Conservation (phyloP, 2,113 vertebrate genomes). For the Clarias gariepinus region DNA sequence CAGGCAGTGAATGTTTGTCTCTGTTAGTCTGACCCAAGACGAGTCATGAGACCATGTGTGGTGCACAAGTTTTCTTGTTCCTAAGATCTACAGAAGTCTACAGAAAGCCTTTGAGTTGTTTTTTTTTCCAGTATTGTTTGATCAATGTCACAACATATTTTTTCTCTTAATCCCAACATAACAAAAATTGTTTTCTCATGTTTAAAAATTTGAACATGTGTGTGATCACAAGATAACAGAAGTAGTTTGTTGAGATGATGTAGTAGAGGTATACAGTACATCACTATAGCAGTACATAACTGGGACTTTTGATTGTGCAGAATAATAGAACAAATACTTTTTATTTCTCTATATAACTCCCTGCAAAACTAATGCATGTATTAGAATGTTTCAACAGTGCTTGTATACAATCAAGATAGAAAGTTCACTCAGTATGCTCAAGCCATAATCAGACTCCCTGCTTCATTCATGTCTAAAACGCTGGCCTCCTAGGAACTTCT, state of each 20-base stretch:
- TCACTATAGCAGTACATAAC: not conserved
- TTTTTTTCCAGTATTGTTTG: not conserved
- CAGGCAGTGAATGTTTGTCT: not conserved
- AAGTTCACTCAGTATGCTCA: too few species aligned
- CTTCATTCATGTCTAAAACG: too few species aligned
- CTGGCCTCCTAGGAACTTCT: too few species aligned
- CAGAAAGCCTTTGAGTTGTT: not conserved
- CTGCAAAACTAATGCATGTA: too few species aligned
- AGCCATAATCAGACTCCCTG: too few species aligned
- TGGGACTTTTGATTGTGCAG: not conserved
- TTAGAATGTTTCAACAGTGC: too few species aligned
- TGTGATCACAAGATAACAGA: too few species aligned
- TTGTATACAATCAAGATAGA: too few species aligned
- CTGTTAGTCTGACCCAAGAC: not conserved
- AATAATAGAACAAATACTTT: too few species aligned
- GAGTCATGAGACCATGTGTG: not conserved
- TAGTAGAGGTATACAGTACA: not conserved
- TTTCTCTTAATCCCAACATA: not conserved
- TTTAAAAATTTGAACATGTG: not conserved
- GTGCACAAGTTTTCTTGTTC: not conserved
- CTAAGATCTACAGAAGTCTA: not conserved
- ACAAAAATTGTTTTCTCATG: not conserved
- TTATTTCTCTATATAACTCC: too few species aligned
- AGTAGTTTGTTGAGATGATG: not conserved
- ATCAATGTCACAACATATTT: not conserved